Conservation (phyloP, 1,140 invertebrate genomes). For the Brachionus sp. region DNA sequence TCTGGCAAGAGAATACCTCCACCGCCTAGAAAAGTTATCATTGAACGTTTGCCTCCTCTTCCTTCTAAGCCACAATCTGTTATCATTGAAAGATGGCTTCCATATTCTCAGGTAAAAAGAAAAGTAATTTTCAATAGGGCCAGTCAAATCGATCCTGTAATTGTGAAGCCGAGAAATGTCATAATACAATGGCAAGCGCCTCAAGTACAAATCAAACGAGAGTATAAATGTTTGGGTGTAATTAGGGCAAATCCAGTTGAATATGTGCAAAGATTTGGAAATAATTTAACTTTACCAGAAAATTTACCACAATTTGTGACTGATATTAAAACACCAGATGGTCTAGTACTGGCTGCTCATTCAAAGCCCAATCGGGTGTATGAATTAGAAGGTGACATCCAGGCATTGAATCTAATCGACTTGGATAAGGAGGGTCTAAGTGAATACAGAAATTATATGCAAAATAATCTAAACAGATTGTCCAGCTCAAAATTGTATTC, state of each 20-base stretch:
- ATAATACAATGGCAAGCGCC: conserved; percentile 46
- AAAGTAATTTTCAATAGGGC: conserved; percentile 13
- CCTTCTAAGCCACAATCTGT: conserved; percentile 40
- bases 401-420: conserved; percentile 38
- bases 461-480: neutral
- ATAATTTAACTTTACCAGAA: neutral
- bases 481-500: neutral
- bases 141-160: neutral
- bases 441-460: conserved; percentile 38
- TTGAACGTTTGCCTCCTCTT: conserved; percentile 32
- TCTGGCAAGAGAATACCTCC: conserved; percentile 8
- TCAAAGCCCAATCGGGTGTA: neutral
- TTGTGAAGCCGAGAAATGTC: conserved; percentile 39
- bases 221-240: conserved; percentile 43
- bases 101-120: conserved; percentile 28
- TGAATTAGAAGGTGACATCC: conserved; percentile 28
- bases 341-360: conserved; percentile 7
- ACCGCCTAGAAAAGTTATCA: conserved; percentile 45
- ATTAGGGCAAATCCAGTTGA: conserved; percentile 39
- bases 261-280: conserved; percentile 41
- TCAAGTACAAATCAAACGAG: conserved; percentile 33
- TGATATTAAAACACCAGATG: conserved; percentile 40
- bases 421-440: conserved; percentile 31
- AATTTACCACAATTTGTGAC: conserved; percentile 19
- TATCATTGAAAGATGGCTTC: conserved; percentile 44